Evolutionary conservation across 2,113 vertebrate genomes (phyloP), one percentile per base, ranked within the genome.

Genomic region (Nothoprocta pentlandii): DNA sequence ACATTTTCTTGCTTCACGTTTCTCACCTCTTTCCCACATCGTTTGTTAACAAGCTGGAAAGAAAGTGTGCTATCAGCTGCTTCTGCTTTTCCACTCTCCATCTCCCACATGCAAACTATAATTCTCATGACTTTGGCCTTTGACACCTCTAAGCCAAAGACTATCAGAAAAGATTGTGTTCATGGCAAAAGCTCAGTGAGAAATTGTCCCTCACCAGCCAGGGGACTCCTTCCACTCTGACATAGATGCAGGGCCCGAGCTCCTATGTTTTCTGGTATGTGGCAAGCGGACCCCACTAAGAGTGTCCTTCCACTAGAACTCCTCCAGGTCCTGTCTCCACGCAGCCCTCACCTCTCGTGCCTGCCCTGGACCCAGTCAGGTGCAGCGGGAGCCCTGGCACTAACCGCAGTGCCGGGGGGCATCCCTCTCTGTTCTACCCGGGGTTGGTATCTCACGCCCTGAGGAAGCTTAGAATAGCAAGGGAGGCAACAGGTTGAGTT

Each of bases 1-100:
- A 62, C n/a, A 11, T 89, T 87, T 94, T 87, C 74, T 91, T 46
- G n/a, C 36, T 62, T 73, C 46, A 54, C 36, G 73, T 70, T 96
- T 91, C 67, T 77, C 70, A 76, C 53, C 41, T 73, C 74, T 89
- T 89, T 92, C 41, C 56, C 51, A 16, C 36, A 8, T 68, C 21
- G 78, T 63, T 62, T 61, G 53, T 86, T 78, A 39, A 22, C 28
- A 56, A 88, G 58, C 62, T 42, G 54, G 64, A 30, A 76, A 68
- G 64, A 81, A 95, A 68, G 39, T 47, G 9, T 12, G 16, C 58
- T 68, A 5, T 71, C 42, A 17, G 6, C 79, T 71, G 89, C 32
- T 89, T 75, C 44, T 89, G 53, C 20, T 79, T 92, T 92, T 87
- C 39, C 30, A 10, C 30, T 70, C 56, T 62, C 36, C 69, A 81